A percentile compares a stretch with the other conserved stretches of the same genome.
These are phyloP conservation scores for Steromphala cineraria DNA, from an alignment of 2,888 invertebrate species.

Conservation along the genomic window DNA sequence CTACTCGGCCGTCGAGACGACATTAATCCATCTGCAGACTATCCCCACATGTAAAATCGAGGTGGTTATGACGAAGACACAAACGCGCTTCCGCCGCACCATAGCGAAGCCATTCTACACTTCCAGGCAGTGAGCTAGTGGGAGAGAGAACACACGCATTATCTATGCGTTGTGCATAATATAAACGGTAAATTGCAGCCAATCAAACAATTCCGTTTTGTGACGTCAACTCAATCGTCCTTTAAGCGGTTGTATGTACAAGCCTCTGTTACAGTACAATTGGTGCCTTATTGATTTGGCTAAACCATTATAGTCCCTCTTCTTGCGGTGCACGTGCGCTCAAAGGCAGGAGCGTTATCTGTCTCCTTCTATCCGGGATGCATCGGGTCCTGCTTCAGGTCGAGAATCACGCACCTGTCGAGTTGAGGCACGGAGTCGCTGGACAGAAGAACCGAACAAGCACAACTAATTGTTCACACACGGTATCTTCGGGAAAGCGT, in stretches of 20 bases:
- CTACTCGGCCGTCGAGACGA: background rate
- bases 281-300: constrained; percentile 21
- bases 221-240: constrained; percentile 19
- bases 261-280: constrained; percentile 14
- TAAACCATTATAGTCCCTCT: constrained; percentile 5
- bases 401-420: background rate
- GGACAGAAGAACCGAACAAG: background rate
- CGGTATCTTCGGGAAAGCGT: background rate
- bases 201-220: constrained; percentile 23
- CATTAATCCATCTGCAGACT: constrained; percentile 9
- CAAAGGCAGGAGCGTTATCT: background rate
- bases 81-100: background rate
- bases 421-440: background rate
- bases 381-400: background rate
- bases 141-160: constrained; percentile 20
- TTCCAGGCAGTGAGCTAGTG: background rate
- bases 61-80: constrained; percentile 6
- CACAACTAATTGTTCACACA: too few relatives aligned
- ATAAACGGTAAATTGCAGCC: constrained; percentile 24
- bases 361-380: background rate
- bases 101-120: constrained; percentile 17
- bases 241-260: constrained; percentile 17
- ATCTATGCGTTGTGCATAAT: constrained; percentile 26
- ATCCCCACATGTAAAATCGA: background rate
- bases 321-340: background rate